Evolutionary conservation across 2,888 invertebrate genomes (phyloP).

Genomic region (Dryomyza anilis): DNA sequence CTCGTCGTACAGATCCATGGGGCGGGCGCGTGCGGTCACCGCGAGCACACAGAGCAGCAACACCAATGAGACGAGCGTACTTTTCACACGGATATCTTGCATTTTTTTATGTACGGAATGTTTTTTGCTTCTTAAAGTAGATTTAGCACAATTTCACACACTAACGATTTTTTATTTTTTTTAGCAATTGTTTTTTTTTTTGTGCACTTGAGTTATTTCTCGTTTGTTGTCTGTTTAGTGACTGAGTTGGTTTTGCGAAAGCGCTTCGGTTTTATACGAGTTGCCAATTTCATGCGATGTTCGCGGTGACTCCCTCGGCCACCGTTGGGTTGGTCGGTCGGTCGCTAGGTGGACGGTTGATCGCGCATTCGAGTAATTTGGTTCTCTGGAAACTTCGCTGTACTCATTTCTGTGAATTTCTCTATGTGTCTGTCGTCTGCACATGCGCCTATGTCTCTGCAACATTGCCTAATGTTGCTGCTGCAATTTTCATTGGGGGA

Average conservation of each 20-base stretch:
- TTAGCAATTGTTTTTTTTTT: neutral
- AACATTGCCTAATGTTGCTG: neutral
- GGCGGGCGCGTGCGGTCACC: slow-evolving; percentile 34
- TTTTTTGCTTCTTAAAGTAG: neutral
- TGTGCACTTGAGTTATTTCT: too few species aligned
- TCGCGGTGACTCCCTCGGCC: slow-evolving; percentile 36
- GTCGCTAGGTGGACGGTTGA: neutral
- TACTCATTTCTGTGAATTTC: neutral
- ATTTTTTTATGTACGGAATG: neutral
- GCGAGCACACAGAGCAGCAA: neutral
- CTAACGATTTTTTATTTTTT: neutral
- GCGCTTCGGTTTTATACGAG: slow-evolving; percentile 49
- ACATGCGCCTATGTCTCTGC: neutral
- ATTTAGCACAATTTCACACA: neutral
- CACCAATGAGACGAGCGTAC: neutral
- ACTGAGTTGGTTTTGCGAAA: slow-evolving; percentile 43
- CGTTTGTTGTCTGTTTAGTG: slow-evolving; percentile 34
- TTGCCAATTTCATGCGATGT: slow-evolving; percentile 20
- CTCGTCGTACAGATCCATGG: slow-evolving; percentile 59
- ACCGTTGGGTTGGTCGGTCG: slow-evolving; percentile 16
- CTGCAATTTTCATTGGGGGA: neutral
- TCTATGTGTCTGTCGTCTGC: too few species aligned
- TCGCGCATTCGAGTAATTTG: neutral
- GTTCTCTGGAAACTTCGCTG: slow-evolving; percentile 17
- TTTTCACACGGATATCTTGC: neutral